Evolutionary conservation across 2,113 vertebrate genomes (phyloP).

Genomic region (Turdus rufiventris): DNA sequence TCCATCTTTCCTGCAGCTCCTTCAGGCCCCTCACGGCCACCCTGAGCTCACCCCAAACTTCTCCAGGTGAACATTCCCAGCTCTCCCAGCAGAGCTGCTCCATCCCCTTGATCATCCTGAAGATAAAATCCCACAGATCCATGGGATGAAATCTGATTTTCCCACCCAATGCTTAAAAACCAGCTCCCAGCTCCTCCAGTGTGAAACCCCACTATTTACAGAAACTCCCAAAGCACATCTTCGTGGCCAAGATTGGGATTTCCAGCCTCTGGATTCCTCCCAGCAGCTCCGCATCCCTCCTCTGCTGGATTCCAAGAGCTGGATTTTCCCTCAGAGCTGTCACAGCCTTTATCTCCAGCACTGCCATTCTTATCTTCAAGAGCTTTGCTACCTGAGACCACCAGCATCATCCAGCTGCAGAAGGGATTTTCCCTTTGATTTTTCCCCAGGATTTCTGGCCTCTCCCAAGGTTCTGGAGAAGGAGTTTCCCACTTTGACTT

Average conservation of each 20-base stretch:
- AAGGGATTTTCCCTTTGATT: not conserved
- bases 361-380: not conserved
- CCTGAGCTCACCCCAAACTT: accelerated
- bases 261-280: not conserved
- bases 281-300: not conserved
- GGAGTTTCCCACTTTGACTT: not conserved
- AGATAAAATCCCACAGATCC: not conserved
- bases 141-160: not conserved
- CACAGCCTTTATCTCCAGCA: not conserved
- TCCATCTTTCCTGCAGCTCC: accelerated
- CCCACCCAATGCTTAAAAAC: not conserved
- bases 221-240: not conserved
- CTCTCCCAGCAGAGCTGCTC: not conserved
- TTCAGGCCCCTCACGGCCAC: not conserved
- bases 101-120: not conserved
- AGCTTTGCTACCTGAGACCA: not conserved
- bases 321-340: not conserved
- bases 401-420: accelerated
- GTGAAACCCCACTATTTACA: not conserved
- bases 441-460: too few relatives aligned
- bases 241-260: not conserved
- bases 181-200: not conserved
- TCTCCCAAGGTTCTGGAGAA: not conserved
- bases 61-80: not conserved
- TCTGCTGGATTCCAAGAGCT: not conserved